Base-by-base conservation (phyloP, 2,888 invertebrate genomes). In the Dynastes tityus region DNA sequence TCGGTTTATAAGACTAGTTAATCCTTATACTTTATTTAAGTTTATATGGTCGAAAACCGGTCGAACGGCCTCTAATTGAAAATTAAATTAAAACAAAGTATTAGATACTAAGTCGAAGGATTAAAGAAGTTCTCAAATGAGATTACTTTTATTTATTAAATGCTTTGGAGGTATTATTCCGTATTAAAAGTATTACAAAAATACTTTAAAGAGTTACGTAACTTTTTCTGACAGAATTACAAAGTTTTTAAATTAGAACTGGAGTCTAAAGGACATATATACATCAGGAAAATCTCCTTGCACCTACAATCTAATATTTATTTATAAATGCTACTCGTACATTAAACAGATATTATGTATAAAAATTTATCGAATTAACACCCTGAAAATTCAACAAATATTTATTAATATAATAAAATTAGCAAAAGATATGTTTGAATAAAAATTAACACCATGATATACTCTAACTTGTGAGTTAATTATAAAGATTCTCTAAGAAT, bases 351-450 rank as follows among this genome's bases (percentile, higher is more conserved):
- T 16, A 67, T 67, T 67, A 67, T 67, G 45, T 67, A 67, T 6
- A 22, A 67, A 67, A 67, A 67, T 22, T 6, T 45, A 45, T 2
- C 67, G 11, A 45, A 67, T 67, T 67, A 67, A 29, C 67, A 40
- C 45, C 40, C 40, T 40, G 32, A 61, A 61, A 61, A 61, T 61
- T 61, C 61, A 61, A 40, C 65, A 65, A 37, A 65, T 37, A 65
- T n/a, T 40, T 65, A 65, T 40, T 65, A 65, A 45, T n/a, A 45
- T 67, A 40, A 67, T 45, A 67, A 67, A 67, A 67, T 67, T 67
- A 16, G 67, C 67, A 45, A 67, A 45, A 67, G 32, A 0, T 6
- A 67, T 67, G 37, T 67, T 67, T 67, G 37, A 22, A 45, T 40
- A 45, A 40, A 67, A 67, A 45, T 67, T 67, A 67, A 40, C 67